phyloP scores from a whole-genome alignment of 1,140 invertebrate genomes.

The Rhizoglyphus robini region DNA sequence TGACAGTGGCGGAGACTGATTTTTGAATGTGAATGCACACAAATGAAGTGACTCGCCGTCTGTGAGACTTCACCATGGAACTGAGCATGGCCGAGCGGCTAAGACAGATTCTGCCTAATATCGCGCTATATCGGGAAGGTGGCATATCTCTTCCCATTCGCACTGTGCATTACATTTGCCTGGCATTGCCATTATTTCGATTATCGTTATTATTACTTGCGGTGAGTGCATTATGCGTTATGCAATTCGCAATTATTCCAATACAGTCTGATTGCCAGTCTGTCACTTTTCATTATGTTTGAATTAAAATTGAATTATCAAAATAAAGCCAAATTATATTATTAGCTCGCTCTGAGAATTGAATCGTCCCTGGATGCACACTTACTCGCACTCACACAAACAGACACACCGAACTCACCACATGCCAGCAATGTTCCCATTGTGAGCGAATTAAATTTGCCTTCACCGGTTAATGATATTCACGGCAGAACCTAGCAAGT shows the following conservation, averaged over 20 bases:
- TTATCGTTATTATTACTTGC: constrained; percentile 4
- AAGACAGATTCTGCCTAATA: background rate
- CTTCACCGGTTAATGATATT: background rate
- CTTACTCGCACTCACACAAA: too few species aligned
- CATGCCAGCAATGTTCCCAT: background rate
- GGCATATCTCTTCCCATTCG: too few species aligned
- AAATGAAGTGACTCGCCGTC: constrained; percentile 2
- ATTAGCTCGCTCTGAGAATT: background rate
- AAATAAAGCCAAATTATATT: constrained; percentile 5
- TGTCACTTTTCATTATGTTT: constrained; percentile 11
- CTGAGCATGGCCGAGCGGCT: constrained; percentile 3
- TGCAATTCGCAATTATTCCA: constrained; percentile 13
- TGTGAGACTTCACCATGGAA: background rate
- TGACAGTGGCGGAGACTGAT: too few species aligned
- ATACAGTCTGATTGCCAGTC: background rate
- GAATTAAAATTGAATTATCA: constrained; percentile 14
- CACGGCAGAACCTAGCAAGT: too few species aligned
- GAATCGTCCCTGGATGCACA: too few species aligned
- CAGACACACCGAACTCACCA: too few species aligned
- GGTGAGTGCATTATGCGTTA: background rate
- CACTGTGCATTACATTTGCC: background rate
- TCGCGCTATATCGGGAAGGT: constrained; percentile 10
- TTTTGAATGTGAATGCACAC: constrained; percentile 11
- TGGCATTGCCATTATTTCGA: background rate
- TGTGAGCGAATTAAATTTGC: background rate